Evolutionary conservation across 2,888 invertebrate genomes (phyloP).

Genomic region (Amblyjoppa fuscipennis): DNA sequence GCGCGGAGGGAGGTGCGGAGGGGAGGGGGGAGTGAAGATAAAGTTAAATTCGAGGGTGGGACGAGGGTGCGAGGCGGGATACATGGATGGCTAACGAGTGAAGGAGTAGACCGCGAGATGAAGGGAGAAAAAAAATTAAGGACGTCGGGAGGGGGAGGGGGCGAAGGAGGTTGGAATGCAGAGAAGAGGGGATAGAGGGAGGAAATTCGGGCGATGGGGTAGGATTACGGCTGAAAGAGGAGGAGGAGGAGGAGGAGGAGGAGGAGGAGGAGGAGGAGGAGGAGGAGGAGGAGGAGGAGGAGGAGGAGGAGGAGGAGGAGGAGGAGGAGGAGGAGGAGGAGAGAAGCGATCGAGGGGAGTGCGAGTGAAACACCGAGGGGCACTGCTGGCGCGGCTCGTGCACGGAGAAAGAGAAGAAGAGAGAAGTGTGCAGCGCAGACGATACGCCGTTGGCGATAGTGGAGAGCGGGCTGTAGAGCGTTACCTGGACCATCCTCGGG

Average conservation of each 20-base stretch:
- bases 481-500: slow-evolving; percentile 58
- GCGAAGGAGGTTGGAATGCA: slow-evolving; percentile 43
- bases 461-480: slow-evolving; percentile 60
- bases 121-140: slow-evolving; percentile 59
- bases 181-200: slow-evolving; percentile 47
- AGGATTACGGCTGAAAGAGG: slow-evolving; percentile 25
- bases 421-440: slow-evolving; percentile 68
- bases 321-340: slow-evolving; percentile 44
- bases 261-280: slow-evolving; percentile 42
- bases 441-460: slow-evolving; percentile 74
- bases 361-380: slow-evolving; percentile 44
- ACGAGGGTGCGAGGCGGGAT: slow-evolving; percentile 30
- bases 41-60: slow-evolving; percentile 53
- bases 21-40: slow-evolving; percentile 35
- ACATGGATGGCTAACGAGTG: slow-evolving; percentile 40
- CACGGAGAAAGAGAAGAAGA: slow-evolving; percentile 34
- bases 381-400: slow-evolving; percentile 21
- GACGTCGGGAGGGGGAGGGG: slow-evolving; percentile 45
- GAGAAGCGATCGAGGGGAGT: slow-evolving; percentile 55
- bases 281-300: slow-evolving; percentile 39
- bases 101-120: slow-evolving; percentile 37
- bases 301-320: slow-evolving; percentile 55
- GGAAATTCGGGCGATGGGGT: slow-evolving; percentile 49
- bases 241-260: slow-evolving; percentile 50
- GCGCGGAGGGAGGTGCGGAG: slow-evolving; percentile 35